Percentiles rank a stretch among this genome's conserved stretches.
Conservation (phyloP, 2,797 vertebrate genomes). For the Champsocephalus gunnari region DNA sequence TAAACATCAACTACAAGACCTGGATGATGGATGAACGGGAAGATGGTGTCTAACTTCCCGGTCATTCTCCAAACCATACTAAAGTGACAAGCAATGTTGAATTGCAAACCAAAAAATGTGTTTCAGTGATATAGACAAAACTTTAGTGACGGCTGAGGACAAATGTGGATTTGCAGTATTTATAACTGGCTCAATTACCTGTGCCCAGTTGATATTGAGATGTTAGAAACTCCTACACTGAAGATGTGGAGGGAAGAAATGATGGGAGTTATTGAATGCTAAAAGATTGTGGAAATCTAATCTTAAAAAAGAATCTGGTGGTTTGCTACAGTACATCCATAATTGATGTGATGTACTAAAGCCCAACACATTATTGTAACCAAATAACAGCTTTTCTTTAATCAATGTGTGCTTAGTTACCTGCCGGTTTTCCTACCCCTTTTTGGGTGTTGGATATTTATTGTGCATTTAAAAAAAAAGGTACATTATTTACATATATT, state of each 20-base stretch:
- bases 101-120: not conserved
- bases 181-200: too few species aligned
- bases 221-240: not conserved
- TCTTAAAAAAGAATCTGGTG: not conserved
- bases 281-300: not conserved
- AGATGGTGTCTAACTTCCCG: constrained; percentile 16
- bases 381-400: not conserved
- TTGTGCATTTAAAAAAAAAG: too few species aligned
- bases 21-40: constrained; percentile 37
- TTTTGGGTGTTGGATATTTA: not conserved
- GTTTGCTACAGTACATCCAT: not conserved
- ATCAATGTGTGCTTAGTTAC: not conserved
- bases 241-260: not conserved
- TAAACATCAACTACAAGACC: constrained; percentile 32
- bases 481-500: too few species aligned
- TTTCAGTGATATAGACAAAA: constrained; percentile 18
- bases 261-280: not conserved
- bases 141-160: too few species aligned
- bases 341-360: not conserved
- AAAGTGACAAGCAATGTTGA: not conserved
- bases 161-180: too few species aligned
- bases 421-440: not conserved
- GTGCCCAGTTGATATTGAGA: too few species aligned
- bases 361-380: not conserved
- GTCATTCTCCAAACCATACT: constrained; percentile 9